A percentile compares a stretch with the other conserved stretches of the same genome.
Evolutionary conservation across 2,797 vertebrate genomes (phyloP).

Genomic region (Halcyon leucocephala): DNA sequence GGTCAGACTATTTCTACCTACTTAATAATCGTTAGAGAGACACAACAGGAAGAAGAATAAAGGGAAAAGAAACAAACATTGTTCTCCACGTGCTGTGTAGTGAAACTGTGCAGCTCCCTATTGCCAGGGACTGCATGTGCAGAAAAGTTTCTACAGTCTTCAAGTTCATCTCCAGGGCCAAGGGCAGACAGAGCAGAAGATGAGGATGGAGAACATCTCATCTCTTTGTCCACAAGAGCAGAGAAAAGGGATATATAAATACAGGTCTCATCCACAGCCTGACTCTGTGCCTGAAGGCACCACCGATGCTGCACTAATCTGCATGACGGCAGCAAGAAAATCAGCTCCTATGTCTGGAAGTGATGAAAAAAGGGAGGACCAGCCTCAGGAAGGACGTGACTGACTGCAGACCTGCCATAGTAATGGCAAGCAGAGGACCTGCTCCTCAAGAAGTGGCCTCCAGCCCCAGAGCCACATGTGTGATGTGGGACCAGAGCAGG

Average conservation of each 20-base stretch:
- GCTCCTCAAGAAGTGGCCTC: neutral
- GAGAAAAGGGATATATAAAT: neutral
- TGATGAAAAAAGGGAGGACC: neutral
- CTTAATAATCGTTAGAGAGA: neutral
- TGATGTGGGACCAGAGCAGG: neutral
- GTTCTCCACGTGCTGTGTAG: accelerated
- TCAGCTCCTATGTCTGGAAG: neutral
- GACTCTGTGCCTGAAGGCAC: neutral
- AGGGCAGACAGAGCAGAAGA: neutral
- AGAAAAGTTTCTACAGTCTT: neutral
- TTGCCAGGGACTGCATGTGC: neutral
- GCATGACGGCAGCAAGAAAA: neutral
- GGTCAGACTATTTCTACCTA: neutral
- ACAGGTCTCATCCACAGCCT: neutral
- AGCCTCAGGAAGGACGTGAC: neutral
- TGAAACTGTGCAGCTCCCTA: neutral
- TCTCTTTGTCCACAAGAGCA: neutral
- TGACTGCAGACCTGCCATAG: neutral
- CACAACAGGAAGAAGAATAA: neutral
- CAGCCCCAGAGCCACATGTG: neutral
- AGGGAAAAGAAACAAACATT: neutral
- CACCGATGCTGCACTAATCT: neutral
- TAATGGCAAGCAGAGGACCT: neutral
- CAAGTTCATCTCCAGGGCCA: neutral
- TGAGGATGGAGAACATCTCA: accelerated